A percentile compares a stretch with the other conserved stretches of the same genome.
Evolutionary conservation across 1,140 invertebrate genomes (phyloP).

Genomic region (Leucophenga varia): DNA sequence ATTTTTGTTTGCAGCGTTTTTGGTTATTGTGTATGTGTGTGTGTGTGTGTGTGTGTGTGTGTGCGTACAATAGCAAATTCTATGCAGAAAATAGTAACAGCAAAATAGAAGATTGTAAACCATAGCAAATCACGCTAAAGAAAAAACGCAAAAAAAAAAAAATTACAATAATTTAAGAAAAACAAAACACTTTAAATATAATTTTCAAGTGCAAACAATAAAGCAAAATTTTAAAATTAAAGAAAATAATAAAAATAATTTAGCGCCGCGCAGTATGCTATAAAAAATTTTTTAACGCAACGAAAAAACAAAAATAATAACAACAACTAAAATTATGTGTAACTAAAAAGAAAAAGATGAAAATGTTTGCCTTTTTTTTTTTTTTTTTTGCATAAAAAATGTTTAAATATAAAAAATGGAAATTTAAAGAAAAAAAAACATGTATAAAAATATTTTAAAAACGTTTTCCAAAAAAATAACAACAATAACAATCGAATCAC

Average conservation of each 20-base stretch:
- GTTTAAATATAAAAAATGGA: too few species aligned
- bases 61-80: not conserved
- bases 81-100: not conserved
- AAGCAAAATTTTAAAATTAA: not conserved
- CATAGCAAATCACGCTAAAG: not conserved
- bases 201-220: not conserved
- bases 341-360: not conserved
- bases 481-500: too few species aligned
- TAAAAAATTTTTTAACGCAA: not conserved
- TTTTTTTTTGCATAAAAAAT: too few species aligned
- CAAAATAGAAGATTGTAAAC: not conserved
- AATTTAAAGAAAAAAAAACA: not conserved
- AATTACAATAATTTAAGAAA: not conserved
- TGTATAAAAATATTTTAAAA: not conserved
- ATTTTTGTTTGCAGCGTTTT: not conserved
- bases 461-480: not conserved
- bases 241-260: not conserved
- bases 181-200: not conserved
- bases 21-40: not conserved
- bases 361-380: too few species aligned
- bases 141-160: not conserved
- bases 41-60: constrained; percentile 9
- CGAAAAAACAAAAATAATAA: not conserved
- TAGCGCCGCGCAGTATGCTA: too few species aligned
- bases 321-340: not conserved